Evolutionary conservation across 2,113 vertebrate genomes (phyloP).

Genomic region (Rynchops niger): DNA sequence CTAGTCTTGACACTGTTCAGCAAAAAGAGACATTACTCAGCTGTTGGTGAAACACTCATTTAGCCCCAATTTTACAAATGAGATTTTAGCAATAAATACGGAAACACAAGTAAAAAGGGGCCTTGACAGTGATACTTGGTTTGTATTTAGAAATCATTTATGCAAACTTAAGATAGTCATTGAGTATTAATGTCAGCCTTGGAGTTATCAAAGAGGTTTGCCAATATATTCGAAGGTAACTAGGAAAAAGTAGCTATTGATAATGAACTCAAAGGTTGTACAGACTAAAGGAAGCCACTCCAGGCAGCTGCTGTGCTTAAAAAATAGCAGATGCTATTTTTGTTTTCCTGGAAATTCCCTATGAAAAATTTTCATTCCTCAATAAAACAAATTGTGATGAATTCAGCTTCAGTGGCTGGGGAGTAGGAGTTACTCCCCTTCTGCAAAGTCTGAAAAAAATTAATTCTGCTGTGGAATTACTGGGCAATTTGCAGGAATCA

Average conservation of each 20-base stretch:
- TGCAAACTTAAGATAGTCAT: not conserved
- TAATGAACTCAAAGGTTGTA: not conserved
- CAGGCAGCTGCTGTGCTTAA: conserved; percentile 28
- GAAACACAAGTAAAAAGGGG: not conserved
- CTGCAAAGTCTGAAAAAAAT: not conserved
- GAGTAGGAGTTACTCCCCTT: not conserved
- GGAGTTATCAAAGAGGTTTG: conserved; percentile 21
- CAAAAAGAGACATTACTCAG: not conserved
- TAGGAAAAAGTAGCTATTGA: not conserved
- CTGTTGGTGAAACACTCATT: not conserved
- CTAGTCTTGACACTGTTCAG: not conserved
- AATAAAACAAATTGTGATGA: conserved; percentile 46
- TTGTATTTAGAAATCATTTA: not conserved
- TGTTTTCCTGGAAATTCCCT: conserved; percentile 36
- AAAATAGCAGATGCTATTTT: conserved; percentile 40
- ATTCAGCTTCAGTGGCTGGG: not conserved
- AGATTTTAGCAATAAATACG: not conserved
- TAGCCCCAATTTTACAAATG: not conserved
- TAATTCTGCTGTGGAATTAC: not conserved
- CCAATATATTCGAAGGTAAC: not conserved
- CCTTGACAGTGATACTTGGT: not conserved
- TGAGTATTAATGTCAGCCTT: not conserved
- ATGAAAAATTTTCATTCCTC: conserved; percentile 51
- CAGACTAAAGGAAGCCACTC: not conserved
- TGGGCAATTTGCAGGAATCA: not conserved